phyloP scores from a whole-genome alignment of 2,113 vertebrate genomes.

The Neotoma lepida region DNA sequence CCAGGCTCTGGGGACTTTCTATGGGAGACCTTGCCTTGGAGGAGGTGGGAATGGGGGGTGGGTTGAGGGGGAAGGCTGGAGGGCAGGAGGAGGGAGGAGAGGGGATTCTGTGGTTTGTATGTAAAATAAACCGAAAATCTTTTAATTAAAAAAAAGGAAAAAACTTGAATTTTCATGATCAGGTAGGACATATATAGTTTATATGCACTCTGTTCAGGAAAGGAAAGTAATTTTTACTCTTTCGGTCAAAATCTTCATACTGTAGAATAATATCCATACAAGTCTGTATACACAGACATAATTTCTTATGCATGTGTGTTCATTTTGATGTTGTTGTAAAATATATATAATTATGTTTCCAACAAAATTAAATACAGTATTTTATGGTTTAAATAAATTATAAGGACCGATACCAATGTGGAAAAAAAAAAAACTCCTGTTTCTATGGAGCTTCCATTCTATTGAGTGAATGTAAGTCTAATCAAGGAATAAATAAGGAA shows the following conservation, averaged over 20 bases:
- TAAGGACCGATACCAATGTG: no score
- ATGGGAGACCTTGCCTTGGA: no score
- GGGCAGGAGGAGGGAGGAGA: no score
- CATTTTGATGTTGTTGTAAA: not conserved
- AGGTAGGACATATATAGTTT: not conserved
- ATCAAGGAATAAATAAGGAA: not conserved
- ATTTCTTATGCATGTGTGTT: not conserved
- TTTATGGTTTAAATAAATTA: no score
- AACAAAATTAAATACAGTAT: no score
- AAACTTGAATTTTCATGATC: not conserved
- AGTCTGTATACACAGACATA: not conserved
- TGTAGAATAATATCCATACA: not conserved
- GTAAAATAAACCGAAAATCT: no score
- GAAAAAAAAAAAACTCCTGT: not conserved
- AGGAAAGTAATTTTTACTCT: not conserved
- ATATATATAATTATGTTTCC: no score
- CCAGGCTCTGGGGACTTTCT: no score
- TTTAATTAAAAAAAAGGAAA: no score
- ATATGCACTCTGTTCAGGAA: not conserved
- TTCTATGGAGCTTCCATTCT: slow-evolving; percentile 26
- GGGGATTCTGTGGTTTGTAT: no score
- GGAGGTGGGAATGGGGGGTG: no score
- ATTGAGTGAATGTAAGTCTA: not conserved
- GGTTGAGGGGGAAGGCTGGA: no score
- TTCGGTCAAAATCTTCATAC: not conserved